A percentile compares a stretch with the other conserved stretches of the same genome.
phyloP scores from a whole-genome alignment of 2,888 invertebrate species.

The Furcula furcula region DNA sequence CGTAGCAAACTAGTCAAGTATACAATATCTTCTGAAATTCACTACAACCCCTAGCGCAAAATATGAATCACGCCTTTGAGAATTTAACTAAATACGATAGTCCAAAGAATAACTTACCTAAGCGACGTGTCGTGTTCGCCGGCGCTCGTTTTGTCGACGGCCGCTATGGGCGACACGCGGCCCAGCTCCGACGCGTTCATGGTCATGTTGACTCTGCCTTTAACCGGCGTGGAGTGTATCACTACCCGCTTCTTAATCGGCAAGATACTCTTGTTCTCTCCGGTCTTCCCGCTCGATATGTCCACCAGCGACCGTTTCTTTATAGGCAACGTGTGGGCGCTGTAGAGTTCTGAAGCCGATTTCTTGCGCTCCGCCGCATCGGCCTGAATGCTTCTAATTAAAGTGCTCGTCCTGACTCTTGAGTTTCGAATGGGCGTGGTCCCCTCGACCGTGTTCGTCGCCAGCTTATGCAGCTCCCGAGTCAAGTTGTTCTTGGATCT shows the following conservation, averaged over 20 bases:
- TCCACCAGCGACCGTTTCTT: constrained; percentile 57
- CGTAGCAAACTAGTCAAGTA: too few species aligned
- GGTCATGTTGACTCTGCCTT: constrained; percentile 32
- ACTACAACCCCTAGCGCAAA: too few species aligned
- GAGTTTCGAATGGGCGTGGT: constrained; percentile 31
- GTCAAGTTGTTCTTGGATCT: constrained; percentile 16
- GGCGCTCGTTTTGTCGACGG: constrained; percentile 9
- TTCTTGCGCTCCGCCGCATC: constrained; percentile 15
- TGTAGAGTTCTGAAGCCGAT: constrained; percentile 42
- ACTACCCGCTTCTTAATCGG: constrained; percentile 59
- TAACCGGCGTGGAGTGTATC: constrained; percentile 64
- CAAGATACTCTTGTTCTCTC: constrained; percentile 15
- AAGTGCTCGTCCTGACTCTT: constrained; percentile 34
- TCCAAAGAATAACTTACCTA: constrained; percentile 1
- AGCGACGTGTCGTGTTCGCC: not conserved
- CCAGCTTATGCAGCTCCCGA: constrained; percentile 46
- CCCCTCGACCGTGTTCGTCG: constrained; percentile 50
- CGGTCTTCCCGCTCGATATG: not conserved
- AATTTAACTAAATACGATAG: too few species aligned
- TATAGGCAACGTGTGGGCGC: constrained; percentile 49
- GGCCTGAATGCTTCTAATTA: constrained; percentile 4
- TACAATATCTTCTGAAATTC: too few species aligned
- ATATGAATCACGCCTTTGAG: too few species aligned
- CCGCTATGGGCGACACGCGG: constrained; percentile 58
- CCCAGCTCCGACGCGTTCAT: constrained; percentile 45